Percentiles rank a stretch among this genome's conserved stretches.
Evolutionary conservation across 2,888 invertebrate genomes (phyloP).

Genomic region (Pachydiplax longipennis): DNA sequence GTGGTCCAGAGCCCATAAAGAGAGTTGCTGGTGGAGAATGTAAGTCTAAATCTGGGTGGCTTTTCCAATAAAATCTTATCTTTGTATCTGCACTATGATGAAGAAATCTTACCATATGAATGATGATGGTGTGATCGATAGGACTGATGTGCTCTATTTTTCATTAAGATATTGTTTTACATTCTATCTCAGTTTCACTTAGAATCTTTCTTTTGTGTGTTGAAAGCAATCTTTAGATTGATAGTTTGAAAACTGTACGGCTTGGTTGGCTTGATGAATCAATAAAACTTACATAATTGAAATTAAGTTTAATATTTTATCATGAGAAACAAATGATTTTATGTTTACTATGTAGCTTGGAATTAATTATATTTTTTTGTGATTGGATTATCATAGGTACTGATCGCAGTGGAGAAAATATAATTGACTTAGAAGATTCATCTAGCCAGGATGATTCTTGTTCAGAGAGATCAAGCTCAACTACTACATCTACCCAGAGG

Average conservation of each 20-base stretch:
- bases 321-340: not conserved
- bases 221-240: no score
- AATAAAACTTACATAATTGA: no score
- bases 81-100: not conserved
- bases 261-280: no score
- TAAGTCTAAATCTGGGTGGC: conserved; percentile 44
- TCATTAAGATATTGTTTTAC: not conserved
- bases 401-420: conserved; percentile 8
- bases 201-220: not conserved
- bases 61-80: not conserved
- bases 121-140: conserved; percentile 35
- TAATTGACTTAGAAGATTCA: conserved; percentile 50
- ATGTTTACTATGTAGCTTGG: not conserved
- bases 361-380: not conserved
- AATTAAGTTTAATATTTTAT: no score
- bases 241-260: no score
- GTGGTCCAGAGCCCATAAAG: conserved; percentile 50
- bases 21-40: conserved; percentile 51
- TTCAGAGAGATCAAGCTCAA: conserved; percentile 61
- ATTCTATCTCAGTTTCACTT: not conserved
- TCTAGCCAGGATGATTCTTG: conserved; percentile 57
- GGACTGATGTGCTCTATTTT: conserved; percentile 29
- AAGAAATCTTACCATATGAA: not conserved
- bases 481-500: conserved; percentile 58
- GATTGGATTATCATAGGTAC: not conserved